Evolutionary conservation across 2,797 vertebrate species (phyloP), one percentile per base, ranked within the genome.

Genomic region (Astyanax mexicanus): DNA sequence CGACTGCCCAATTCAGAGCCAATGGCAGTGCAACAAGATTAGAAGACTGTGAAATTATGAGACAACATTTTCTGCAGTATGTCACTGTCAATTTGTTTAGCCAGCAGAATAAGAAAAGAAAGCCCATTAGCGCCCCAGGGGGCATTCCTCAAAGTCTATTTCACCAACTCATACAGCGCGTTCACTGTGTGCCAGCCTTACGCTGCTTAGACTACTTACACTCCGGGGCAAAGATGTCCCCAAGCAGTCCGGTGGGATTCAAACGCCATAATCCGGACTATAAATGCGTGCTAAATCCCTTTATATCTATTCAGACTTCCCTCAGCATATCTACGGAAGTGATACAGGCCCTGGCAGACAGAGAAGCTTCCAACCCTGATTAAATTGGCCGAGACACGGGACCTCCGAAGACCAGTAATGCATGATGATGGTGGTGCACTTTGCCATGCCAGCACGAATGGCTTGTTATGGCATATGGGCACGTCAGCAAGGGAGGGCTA

Each of bases 361-460:
- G 77, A 76, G 52, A 81, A 64, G 79, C 29, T 74, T 74, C 78
- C 5, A 5, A 70, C 81, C 60, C 62, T 76, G 67, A 84, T 84
- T 83, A 87, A 86, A 88, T 88, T 89, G 83, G 72, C 81, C 19
- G 23, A 86, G 84, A 85, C 83, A 49, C 7, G 21, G 65, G 72
- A 42, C 68, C 76, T 81, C 54, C 52, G 76, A 72, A 84, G 75
- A 85, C 86, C 76, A 66, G 77, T 80, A 83, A 81, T 85, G 80
- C 72, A 44, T 78, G 81, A 80, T 76, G 78, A 89, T 86, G 80
- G 81, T 84, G 75, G 61, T 78, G 78, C 71, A 85, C 80, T 88
- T 84, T 83, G 65, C 74, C 45, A 66, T 77, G 71, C 54, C 52
- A 84, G 81, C 73, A 38, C 61, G 55, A 85, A 73, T 37, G 66